Evolutionary conservation across 2,888 invertebrate genomes (phyloP), one percentile per base, ranked within the genome.

Genomic region (Frankliniella intonsa): DNA sequence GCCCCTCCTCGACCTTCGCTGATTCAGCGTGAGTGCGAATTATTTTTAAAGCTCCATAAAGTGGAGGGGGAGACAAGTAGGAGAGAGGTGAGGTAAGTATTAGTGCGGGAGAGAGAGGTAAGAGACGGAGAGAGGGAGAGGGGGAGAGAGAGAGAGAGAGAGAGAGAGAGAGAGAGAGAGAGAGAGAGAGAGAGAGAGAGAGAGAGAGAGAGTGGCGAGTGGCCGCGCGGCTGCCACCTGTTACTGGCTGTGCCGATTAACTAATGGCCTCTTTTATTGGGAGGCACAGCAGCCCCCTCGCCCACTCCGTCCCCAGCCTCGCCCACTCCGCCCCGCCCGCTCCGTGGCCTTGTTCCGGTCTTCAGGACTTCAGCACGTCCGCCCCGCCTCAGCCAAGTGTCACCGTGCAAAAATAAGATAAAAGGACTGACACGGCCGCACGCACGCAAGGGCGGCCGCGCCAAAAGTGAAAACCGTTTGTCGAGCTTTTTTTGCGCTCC

Each of bases 91-190:
- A 2, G 51, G 12, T 9, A 80, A 79, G 27, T 19, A 65, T 65
- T 65, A 27, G 27, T 3, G 51, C 3, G 38, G 27, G 80, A 49
- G 27, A 51, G 51, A 25, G 51, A 50, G n/a, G 80, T 9, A 11
- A 49, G 51, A 27, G 80, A 49, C 3, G 12, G 51, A n/a, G 80
- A 80, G 80, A 80, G 51, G 7, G 80, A 49, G 80, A 38, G 27
- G 12, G 80, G 12, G 80, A 80, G 49, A n/a, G 80, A 80, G 22
- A 80, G 51, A 38, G 51, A 51, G 49, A 51, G 80, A 27, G 49
- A 80, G 55, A 55, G 55, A 55, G 55, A 55, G 55, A 55, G 55
- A 55, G 55, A 55, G 55, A 55, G 55, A 55, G 55, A 55, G 55
- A 55, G 55, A 55, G 55, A 55, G 55, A 55, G 55, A 55, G 55